A percentile compares a stretch with the other conserved stretches of the same genome.
Conservation (phyloP, 2,113 vertebrate genomes). For the Odontesthes bonariensis region DNA sequence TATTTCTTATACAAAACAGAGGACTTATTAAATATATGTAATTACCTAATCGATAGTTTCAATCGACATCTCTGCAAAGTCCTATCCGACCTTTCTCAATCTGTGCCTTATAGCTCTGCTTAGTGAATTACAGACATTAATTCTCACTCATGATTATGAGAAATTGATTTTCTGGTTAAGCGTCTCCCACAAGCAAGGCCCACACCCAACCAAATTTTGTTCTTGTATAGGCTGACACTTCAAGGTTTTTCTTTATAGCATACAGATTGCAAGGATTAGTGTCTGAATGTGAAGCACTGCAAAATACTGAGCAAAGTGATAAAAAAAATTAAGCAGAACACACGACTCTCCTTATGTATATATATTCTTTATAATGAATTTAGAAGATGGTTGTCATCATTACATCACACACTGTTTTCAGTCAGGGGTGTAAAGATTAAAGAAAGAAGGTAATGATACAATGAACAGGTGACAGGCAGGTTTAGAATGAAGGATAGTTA, state of each 20-base stretch:
- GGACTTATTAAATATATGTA: slow-evolving; percentile 29
- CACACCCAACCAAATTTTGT: slow-evolving; percentile 40
- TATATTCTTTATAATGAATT: no score
- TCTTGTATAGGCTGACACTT: slow-evolving; percentile 54
- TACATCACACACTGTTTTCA: not conserved
- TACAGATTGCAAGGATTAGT: slow-evolving; percentile 60
- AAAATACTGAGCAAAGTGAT: slow-evolving; percentile 27
- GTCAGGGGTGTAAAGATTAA: not conserved
- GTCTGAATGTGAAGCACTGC: slow-evolving; percentile 41
- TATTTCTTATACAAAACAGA: slow-evolving; percentile 24
- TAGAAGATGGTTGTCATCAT: not conserved
- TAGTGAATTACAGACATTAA: slow-evolving; percentile 60
- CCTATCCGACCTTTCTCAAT: slow-evolving; percentile 33
- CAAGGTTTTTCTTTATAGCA: slow-evolving; percentile 24
- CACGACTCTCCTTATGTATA: not conserved
- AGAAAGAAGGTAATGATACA: no score
- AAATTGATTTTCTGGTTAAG: slow-evolving; percentile 68
- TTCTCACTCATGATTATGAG: slow-evolving; percentile 71
- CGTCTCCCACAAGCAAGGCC: slow-evolving; percentile 43
- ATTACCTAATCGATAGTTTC: slow-evolving; percentile 52
- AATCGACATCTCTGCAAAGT: slow-evolving; percentile 40
- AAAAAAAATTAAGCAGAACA: slow-evolving; percentile 7
- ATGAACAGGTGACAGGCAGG: not conserved
- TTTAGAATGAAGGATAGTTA: no score
- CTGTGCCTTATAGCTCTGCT: slow-evolving; percentile 42